A percentile compares a stretch with the other conserved stretches of the same genome.
phyloP scores from a whole-genome alignment of 2,888 invertebrate genomes.

The Pemphredon lugubris region DNA sequence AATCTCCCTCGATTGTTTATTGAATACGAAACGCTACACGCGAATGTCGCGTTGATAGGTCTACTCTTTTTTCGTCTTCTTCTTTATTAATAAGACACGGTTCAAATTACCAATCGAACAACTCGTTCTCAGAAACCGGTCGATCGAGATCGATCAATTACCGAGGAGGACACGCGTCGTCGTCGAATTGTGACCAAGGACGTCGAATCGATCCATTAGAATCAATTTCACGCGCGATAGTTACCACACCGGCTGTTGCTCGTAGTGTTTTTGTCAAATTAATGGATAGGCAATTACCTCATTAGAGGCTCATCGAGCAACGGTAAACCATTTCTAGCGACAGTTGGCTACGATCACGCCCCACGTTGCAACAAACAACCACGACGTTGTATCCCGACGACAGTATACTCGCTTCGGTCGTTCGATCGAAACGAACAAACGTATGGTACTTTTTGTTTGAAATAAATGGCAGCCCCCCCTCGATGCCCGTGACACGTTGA shows the following conservation, averaged over 20 bases:
- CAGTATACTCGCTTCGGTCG: constrained; percentile 40
- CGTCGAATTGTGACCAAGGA: constrained; percentile 31
- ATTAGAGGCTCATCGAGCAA: constrained; percentile 63
- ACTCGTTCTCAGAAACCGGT: background rate
- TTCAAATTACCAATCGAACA: too few species aligned
- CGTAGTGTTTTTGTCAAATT: constrained; percentile 74
- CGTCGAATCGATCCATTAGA: constrained; percentile 53
- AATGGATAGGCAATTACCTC: constrained; percentile 71
- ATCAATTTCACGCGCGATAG: constrained; percentile 64
- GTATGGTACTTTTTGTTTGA: constrained; percentile 21
- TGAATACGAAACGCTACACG: too few species aligned
- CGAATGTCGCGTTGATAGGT: too few species aligned
- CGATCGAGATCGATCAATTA: constrained; percentile 47
- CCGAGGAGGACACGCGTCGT: constrained; percentile 32
- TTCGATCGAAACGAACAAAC: constrained; percentile 30
- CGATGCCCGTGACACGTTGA: too few species aligned
- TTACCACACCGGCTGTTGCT: constrained; percentile 60
- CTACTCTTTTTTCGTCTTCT: too few species aligned
- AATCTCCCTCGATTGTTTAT: too few species aligned
- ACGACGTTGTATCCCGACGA: constrained; percentile 41
- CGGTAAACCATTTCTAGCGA: constrained; percentile 57
- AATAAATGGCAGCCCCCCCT: constrained; percentile 12
- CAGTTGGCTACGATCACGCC: constrained; percentile 64
- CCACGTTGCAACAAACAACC: constrained; percentile 47
- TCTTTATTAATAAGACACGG: too few species aligned